Base-by-base conservation (phyloP, 2,797 vertebrate species). In the Dromococcyx pavoninus region DNA sequence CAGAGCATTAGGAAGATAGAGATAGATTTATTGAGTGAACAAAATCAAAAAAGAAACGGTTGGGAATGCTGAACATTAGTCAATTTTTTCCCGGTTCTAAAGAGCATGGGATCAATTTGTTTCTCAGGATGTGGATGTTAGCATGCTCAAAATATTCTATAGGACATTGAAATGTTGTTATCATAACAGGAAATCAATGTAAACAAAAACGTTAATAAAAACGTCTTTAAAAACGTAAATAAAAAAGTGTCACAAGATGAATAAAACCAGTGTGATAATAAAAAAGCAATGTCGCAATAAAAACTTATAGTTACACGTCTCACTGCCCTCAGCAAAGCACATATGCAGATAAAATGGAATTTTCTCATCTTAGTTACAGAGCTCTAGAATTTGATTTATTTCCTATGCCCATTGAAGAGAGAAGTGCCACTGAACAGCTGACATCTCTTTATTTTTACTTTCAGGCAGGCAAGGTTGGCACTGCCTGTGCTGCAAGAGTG, bases 1-100 rank as follows among this genome's bases (percentile, higher is more conserved):
- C 85, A 80, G 82, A 93, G 69, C 69, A 89, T 95, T 94, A 93
- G 69, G 77, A 78, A 89, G 85, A 83, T 30, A 13, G 37, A 80
- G 84, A 74, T 65, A 86, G 89, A 93, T 95, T 93, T 91, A 91
- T 92, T 0, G 17, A 94, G 78, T 67, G 82, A 89, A 77, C 12
- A 53, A 77, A 77, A 50, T 44, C 57, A 79, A 83, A 62, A 82
- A 88, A 92, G 72, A 80, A 89, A 46, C 0, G 0, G 10, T 32
- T 69, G 46, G 50, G 61, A 84, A 91, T 72, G 43, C 60, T 50
- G 83, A 7, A 12, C 6, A 54, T 51, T 17, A 65, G 54, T 83
- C 8, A 2, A 11, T 73, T 69, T 64, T 83, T 16, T 48, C 17
- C 37, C 66, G 85, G 2, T 92, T 94, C 89, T 80, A 74, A 89